Evolutionary conservation across 1,140 invertebrate species (phyloP), one percentile per base, ranked within the genome.

Genomic region (Drosophila ogumai): DNA sequence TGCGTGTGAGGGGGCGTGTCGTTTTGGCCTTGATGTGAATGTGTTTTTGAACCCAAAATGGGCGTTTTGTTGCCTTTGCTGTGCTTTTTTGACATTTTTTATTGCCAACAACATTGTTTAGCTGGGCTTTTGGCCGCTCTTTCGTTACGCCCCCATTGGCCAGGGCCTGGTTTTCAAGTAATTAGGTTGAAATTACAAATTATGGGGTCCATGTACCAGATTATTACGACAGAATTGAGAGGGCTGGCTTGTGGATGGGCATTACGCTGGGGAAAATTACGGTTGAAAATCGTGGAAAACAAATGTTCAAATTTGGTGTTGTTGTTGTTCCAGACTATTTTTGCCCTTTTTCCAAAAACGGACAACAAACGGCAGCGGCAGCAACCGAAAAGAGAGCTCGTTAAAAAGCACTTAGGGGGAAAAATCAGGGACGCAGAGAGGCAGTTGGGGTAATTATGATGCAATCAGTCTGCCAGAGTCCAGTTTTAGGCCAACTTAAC

Each of bases 171-270:
- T 46, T 40, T 50, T 66, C 64, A 86, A 86, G 82, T 87, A 87
- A 87, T 87, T 87, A 87, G 84, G 82, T 88, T 87, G 82, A 87
- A 87, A 87, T 87, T 87, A 87, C 82, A 87, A 87, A 87, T 87
- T 87, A 88, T 88, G 76, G 66, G 82, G 80, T 87, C 82, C 80
- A 87, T 87, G 84, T 80, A 80, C 56, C 72, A 87, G 82, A 87
- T 88, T 87, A 87, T 88, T 77, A 87, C 76, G 67, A 87, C 82
- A 88, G 81, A 54, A 82, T 77, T 82, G 73, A 69, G 71, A 79
- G 69, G 57, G 46, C 47, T 74, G 59, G 79, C n/a, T 59, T 58
- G 69, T 82, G 77, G 65, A 75, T 73, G 49, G 31, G 32, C 32
- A 36, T 54, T 50, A 34, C 40, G 50, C 41, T 49, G 66, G 68